Base-by-base conservation (phyloP, 2,888 invertebrate species). In the Alloplasta piceator region DNA sequence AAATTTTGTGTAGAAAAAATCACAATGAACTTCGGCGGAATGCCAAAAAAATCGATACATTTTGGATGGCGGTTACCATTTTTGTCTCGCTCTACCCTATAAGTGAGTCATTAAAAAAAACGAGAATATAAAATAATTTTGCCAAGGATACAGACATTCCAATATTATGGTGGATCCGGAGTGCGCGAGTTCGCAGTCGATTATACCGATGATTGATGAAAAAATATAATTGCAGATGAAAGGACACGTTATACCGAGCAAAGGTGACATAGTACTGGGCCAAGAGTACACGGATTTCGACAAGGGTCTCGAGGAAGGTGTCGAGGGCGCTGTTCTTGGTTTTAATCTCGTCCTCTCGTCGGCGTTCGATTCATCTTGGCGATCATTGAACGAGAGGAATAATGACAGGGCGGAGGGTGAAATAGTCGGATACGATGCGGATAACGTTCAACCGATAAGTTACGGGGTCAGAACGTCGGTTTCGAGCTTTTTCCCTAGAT, bases 271-370 rank as follows among this genome's bases (percentile, higher is more conserved):
- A 5, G 95, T 95, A 6, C 92, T 96, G n/a, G 96, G 95, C 16
- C 95, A 96, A 89, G 95, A 95, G 85, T 94, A 94, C 84, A 94
- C 94, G n/a, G 94, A 94, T 86, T 94, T 94, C 85, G 94, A 95
- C 93, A 94, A 93, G 88, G 94, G 95, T 52, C 90, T 93, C 46
- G 94, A 94, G 80, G 95, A 94, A 80, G 96, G 96, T 6, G 93
- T 96, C 80, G 95, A 96, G 90, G 96, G 96, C 4, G 94, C 95
- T 89, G 93, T 95, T 83, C 94, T 94, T 87, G 95, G 95, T 7
- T 95, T 94, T 85, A 95, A 95, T 86, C 93, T 95, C 91, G 93
- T 95, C 46, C 88, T 95, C 55, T 90, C 92, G 1, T 94, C 95
- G 7, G 94, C 94, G 5, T 94, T 94, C 82, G 92, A 86, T 36